These are phyloP conservation scores for Telmatherina bonti DNA, from an alignment of 2,797 vertebrate species.

Conservation along the genomic window DNA sequence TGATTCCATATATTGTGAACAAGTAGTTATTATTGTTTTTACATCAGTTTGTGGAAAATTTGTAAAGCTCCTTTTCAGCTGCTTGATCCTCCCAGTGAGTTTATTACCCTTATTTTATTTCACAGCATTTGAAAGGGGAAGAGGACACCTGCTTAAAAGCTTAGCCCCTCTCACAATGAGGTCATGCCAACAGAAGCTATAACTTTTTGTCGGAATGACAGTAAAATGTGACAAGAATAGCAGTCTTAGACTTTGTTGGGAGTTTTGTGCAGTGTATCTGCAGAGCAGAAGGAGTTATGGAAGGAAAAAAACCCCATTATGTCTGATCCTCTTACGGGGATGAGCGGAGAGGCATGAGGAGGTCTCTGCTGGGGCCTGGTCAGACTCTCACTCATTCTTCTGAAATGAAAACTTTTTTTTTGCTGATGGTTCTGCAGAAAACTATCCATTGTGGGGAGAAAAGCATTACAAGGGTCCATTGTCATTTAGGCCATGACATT, in stretches of 20 bases:
- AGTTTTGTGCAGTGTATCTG: conserved; percentile 68
- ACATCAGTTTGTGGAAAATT: conserved; percentile 15
- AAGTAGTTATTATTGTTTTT: conserved; percentile 36
- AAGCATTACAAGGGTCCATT: conserved; percentile 47
- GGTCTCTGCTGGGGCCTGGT: conserved; percentile 62
- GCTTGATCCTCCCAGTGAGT: conserved; percentile 30
- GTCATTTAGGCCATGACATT: conserved; percentile 43
- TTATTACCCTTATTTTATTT: conserved; percentile 44
- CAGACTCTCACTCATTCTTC: conserved; percentile 60
- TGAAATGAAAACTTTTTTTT: conserved; percentile 49
- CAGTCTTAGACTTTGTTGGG: conserved; percentile 56
- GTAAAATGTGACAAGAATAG: conserved; percentile 64
- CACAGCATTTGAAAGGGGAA: conserved; percentile 1
- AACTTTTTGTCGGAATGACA: conserved; percentile 52
- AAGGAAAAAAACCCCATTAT: conserved; percentile 78
- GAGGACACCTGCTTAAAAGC: conserved; percentile 59
- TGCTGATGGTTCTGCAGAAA: conserved; percentile 44
- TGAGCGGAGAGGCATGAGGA: conserved; percentile 70
- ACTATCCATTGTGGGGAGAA: conserved; percentile 33
- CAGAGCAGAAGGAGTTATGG: conserved; percentile 62
- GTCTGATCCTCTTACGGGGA: conserved; percentile 78
- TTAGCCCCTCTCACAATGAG: conserved; percentile 53
- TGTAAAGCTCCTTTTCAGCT: conserved; percentile 6
- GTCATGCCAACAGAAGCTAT: conserved; percentile 52
- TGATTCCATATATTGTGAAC: conserved; percentile 14